Evolutionary conservation across 35 echinoderm and acorn worm genomes (phyloP), one percentile per base, ranked within the genome.

Genomic region (Ophiothrix spiculata): DNA sequence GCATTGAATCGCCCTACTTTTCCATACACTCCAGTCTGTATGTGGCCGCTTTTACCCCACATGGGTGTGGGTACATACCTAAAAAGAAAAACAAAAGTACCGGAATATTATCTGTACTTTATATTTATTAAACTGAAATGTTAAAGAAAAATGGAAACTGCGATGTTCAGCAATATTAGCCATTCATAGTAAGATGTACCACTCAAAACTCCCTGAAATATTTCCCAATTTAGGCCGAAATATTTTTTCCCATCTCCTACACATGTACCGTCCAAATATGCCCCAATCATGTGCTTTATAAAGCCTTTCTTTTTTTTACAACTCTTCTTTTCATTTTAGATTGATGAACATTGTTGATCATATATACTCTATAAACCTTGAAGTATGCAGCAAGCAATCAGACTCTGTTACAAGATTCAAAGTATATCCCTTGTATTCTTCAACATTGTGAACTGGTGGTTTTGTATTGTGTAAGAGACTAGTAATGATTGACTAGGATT

Each of bases 1-100:
- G 81, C 84, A n/a, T 90, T 85, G 69, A 97, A 93, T 37, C 95
- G 82, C 32, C 95, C 95, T 21, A 91, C 74, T 49, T 97, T 97
- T 37, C 91, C 95, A 81, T 97, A 97, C 28, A 93, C 56, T 21
- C 86, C 63, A 28, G 91, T 97, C 63, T 97, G 95, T 60, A 97
- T 79, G 79, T 97, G 95, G 25, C 90, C 95, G 38, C 77, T 83
- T 29, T 86, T 86, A 32, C 95, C 95, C 95, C 95, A 97, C 82
- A 97, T 76, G 33, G 81, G 83, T 17, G 92, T 93, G 38, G 95
- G 95, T 32, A 88, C 84, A 80, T 97, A 97, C 69, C 95, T 97
- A 81, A 35, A n/a, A n/a, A n/a, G n/a, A n/a, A n/a, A n/a, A n/a
- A n/a, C n/a, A n/a, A n/a, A n/a, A 76, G 29, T 69, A 42, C 17